phyloP scores from a whole-genome alignment of 2,797 vertebrate genomes.

The Onychomys torridus region DNA sequence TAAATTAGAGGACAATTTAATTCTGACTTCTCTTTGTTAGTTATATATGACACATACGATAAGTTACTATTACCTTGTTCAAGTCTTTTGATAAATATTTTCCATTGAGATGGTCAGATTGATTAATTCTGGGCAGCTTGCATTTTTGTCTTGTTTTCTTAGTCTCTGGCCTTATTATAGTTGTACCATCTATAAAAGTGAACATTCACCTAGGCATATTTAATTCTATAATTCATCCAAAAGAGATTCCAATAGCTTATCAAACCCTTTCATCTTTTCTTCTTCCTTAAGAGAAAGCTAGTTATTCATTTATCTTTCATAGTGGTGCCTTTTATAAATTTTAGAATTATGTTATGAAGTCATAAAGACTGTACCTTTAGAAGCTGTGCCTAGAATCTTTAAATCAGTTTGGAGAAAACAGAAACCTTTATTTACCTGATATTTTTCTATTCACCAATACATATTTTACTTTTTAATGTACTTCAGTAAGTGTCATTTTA shows the following conservation, averaged over 20 bases:
- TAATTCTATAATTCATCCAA: not conserved
- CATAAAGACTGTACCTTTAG: not conserved
- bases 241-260: not conserved
- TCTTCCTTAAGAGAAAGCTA: not conserved
- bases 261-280: not conserved
- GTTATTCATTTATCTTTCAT: not conserved
- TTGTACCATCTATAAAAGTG: conserved; percentile 18
- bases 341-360: conserved; percentile 28
- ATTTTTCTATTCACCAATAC: not conserved
- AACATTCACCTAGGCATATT: not conserved
- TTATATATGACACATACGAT: not conserved
- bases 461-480: conserved; percentile 35
- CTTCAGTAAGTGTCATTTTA: conserved; percentile 23
- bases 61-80: conserved; percentile 6
- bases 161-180: not conserved
- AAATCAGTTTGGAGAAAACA: not conserved
- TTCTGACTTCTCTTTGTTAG: not conserved
- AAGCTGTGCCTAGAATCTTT: not conserved
- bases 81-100: conserved; percentile 21
- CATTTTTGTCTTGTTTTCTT: not conserved
- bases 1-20: not conserved
- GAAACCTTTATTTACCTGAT: not conserved
- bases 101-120: not conserved
- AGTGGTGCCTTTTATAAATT: not conserved
- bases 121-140: not conserved